Evolutionary conservation across 2,888 invertebrate species (phyloP).

Genomic region (Meganola albula): DNA sequence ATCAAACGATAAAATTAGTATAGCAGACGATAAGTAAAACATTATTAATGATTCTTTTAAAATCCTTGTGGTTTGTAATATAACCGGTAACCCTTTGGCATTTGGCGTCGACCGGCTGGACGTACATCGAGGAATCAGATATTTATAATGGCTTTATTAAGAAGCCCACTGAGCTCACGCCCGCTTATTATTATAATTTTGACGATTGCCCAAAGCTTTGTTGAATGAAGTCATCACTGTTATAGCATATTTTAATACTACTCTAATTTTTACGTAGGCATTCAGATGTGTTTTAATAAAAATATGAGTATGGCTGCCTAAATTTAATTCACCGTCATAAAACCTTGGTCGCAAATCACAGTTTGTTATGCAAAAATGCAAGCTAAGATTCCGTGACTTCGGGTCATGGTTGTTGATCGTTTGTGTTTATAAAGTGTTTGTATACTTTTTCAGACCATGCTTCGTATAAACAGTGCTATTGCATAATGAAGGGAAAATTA

Average conservation of each 20-base stretch:
- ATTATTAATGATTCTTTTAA: slow-evolving; percentile 37
- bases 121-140: slow-evolving; percentile 64
- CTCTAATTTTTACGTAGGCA: slow-evolving; percentile 20
- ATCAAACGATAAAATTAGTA: slow-evolving; percentile 30
- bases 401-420: slow-evolving; percentile 50
- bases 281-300: too few species aligned
- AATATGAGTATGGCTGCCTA: too few species aligned
- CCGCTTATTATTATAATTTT: slow-evolving; percentile 77
- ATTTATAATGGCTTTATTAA: slow-evolving; percentile 77
- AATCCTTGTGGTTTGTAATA: slow-evolving; percentile 44
- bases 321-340: too few species aligned
- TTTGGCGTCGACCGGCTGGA: slow-evolving; percentile 53
- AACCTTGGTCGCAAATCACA: slow-evolving; percentile 56
- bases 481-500: slow-evolving; percentile 47
- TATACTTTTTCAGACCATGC: slow-evolving; percentile 47
- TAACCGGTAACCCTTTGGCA: slow-evolving; percentile 58
- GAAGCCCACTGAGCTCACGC: slow-evolving; percentile 68
- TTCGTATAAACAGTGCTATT: slow-evolving; percentile 45
- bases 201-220: slow-evolving; percentile 71
- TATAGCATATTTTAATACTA: too few species aligned
- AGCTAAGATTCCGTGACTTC: slow-evolving; percentile 66
- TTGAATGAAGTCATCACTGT: slow-evolving; percentile 70
- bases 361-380: slow-evolving; percentile 72
- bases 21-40: slow-evolving; percentile 30
- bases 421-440: slow-evolving; percentile 64